Percentiles rank a stretch among this genome's conserved stretches.
phyloP scores from a whole-genome alignment of 2,888 invertebrate species.

The Acanthosepion esculentum region DNA sequence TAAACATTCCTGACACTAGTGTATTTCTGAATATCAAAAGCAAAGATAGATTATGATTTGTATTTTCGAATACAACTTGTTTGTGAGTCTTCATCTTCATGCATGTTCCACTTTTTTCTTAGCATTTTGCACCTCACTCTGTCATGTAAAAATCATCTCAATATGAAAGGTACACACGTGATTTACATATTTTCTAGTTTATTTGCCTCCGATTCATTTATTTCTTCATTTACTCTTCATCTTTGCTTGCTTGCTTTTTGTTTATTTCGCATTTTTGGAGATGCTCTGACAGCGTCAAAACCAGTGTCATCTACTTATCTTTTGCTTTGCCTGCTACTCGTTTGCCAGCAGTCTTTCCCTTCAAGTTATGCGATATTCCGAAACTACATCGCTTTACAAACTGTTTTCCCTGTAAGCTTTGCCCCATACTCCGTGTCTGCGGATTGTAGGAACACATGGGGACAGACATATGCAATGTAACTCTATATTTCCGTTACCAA shows the following conservation, averaged over 20 bases:
- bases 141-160: neutral
- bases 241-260: neutral
- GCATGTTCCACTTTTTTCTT: neutral
- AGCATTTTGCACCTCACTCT: neutral
- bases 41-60: too few relatives aligned
- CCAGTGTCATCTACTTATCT: neutral
- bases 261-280: slow-evolving; percentile 33
- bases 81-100: neutral
- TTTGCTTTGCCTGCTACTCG: neutral
- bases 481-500: slow-evolving; percentile 22
- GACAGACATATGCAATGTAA: slow-evolving; percentile 20
- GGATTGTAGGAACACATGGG: neutral
- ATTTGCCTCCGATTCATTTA: neutral
- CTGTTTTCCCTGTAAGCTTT: neutral
- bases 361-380: neutral
- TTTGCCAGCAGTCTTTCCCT: neutral
- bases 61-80: too few relatives aligned
- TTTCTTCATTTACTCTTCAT: neutral
- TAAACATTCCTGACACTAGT: too few relatives aligned
- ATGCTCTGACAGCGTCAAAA: neutral
- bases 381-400: too few relatives aligned
- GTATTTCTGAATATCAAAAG: too few relatives aligned
- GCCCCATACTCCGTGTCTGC: neutral
- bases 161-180: neutral
- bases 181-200: neutral